Conservation (phyloP, 2,888 invertebrate species). For the Lasioglossum oenotherae region DNA sequence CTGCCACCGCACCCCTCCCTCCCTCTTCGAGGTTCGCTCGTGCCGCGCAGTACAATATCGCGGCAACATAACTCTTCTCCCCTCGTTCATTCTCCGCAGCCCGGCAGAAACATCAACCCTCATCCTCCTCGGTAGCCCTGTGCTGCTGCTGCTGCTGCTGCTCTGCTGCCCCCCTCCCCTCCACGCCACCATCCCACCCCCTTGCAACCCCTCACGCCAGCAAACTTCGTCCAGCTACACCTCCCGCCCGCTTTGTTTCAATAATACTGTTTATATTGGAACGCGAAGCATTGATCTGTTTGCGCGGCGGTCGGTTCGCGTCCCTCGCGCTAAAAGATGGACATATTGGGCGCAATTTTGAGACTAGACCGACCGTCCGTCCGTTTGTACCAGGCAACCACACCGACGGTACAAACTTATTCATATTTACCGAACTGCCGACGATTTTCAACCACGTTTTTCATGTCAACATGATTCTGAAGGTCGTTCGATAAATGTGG, state of each 20-base stretch:
- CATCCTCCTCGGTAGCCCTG: conserved; percentile 68
- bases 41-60: conserved; percentile 84
- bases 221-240: conserved; percentile 73
- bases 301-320: conserved; percentile 78
- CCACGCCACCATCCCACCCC: background rate
- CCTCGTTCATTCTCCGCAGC: conserved; percentile 80
- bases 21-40: conserved; percentile 76
- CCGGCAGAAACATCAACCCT: conserved; percentile 83
- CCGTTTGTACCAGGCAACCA: background rate
- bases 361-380: background rate
- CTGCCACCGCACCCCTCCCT: conserved; percentile 26
- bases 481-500: background rate
- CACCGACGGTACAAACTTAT: background rate
- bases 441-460: background rate
- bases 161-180: background rate
- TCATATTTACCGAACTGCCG: background rate
- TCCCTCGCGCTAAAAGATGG: conserved; percentile 81
- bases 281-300: conserved; percentile 84
- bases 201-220: conserved; percentile 34
- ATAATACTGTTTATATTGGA: conserved; percentile 85
- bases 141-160: conserved; percentile 3
- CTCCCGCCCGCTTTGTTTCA: conserved; percentile 83
- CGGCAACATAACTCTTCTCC: conserved; percentile 84
- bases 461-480: background rate
- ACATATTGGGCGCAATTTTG: conserved; percentile 78